phyloP scores from a whole-genome alignment of 2,113 vertebrate species.

The Cettia cetti region DNA sequence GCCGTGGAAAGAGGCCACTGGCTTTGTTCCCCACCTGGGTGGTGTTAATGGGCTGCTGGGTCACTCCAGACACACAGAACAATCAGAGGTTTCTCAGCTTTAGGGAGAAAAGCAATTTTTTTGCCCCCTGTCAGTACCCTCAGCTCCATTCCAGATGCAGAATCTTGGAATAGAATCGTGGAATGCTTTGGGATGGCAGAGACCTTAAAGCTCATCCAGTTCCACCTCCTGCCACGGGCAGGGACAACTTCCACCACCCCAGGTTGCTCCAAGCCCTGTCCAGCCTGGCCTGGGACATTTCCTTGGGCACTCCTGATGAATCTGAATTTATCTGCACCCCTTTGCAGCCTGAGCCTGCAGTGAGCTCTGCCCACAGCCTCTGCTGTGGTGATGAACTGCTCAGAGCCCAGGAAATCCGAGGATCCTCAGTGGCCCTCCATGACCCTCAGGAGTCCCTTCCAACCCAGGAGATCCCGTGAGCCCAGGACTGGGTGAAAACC shows the following conservation, averaged over 20 bases:
- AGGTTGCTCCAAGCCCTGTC: not conserved
- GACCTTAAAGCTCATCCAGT: not conserved
- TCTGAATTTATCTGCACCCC: not conserved
- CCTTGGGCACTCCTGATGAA: not conserved
- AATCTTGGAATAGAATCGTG: accelerated
- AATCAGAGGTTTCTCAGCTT: not conserved
- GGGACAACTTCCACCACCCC: not conserved
- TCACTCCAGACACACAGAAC: not conserved
- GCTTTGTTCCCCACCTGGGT: not conserved
- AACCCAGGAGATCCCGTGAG: not conserved
- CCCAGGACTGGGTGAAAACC: not conserved
- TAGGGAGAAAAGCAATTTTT: not conserved
- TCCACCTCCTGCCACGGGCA: not conserved
- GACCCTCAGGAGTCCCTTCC: not conserved
- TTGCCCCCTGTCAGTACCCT: too few species aligned
- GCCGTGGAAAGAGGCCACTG: not conserved
- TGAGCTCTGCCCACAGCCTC: not conserved
- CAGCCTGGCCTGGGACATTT: not conserved
- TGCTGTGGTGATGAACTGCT: not conserved
- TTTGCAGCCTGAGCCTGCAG: not conserved
- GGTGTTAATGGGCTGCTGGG: not conserved
- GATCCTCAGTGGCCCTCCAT: too few species aligned
- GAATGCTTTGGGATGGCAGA: not conserved
- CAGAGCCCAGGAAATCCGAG: not conserved
- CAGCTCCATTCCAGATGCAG: not conserved